phyloP scores from a whole-genome alignment of 2,888 invertebrate genomes.

The Brassicogethes aeneus region DNA sequence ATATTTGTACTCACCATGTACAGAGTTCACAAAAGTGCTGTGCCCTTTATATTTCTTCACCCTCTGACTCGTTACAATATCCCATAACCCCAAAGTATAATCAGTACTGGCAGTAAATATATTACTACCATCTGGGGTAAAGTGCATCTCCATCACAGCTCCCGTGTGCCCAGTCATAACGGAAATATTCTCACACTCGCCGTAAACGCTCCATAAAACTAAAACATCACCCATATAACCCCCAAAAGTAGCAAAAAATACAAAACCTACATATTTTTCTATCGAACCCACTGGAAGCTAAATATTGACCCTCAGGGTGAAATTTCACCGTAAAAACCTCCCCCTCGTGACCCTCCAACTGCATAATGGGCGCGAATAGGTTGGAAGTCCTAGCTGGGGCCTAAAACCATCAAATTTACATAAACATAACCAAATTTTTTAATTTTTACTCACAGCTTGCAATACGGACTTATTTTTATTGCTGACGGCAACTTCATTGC shows the following conservation, averaged over 20 bases:
- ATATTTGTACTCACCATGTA: constrained; percentile 44
- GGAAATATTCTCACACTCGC: constrained; percentile 95
- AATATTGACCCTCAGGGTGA: constrained; percentile 90
- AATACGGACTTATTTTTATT: constrained; percentile 69
- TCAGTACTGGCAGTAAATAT: constrained; percentile 91
- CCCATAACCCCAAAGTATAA: constrained; percentile 92
- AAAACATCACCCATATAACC: too few relatives aligned
- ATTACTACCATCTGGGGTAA: constrained; percentile 74
- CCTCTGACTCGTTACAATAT: constrained; percentile 77
- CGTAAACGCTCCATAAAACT: constrained; percentile 95
- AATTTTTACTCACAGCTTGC: constrained; percentile 52
- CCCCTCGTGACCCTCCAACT: constrained; percentile 92
- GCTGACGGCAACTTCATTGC: constrained; percentile 64
- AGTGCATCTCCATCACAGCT: constrained; percentile 88
- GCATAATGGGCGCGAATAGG: constrained; percentile 88
- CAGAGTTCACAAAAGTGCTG: constrained; percentile 64
- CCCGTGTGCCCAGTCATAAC: constrained; percentile 92
- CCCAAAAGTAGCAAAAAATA: constrained; percentile 32
- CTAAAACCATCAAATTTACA: constrained; percentile 27
- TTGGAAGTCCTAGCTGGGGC: constrained; percentile 77
- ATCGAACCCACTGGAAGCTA: constrained; percentile 94
- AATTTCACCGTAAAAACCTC: constrained; percentile 91
- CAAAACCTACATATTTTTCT: constrained; percentile 80
- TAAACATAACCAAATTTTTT: constrained; percentile 3
- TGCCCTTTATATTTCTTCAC: constrained; percentile 87